Evolutionary conservation across 1,140 invertebrate genomes (phyloP), one percentile per base, ranked within the genome.

Genomic region (Drosophila equinoxialis): DNA sequence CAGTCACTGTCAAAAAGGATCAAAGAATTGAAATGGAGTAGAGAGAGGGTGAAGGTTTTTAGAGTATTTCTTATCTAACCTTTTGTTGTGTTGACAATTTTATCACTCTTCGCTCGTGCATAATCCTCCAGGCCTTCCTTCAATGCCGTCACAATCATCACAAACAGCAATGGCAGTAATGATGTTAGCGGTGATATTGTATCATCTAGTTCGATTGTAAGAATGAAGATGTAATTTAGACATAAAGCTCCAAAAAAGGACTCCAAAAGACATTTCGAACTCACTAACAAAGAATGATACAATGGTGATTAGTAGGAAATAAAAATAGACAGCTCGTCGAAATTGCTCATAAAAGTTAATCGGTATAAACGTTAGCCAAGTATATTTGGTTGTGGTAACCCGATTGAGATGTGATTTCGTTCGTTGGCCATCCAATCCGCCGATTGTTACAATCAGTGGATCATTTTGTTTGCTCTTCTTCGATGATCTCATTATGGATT

Each of bases 331-430:
- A 13, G 97, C 92, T 62, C 97, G 93, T 2, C 96, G 93, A 85
- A 98, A 97, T 92, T 98, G 97, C 78, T 97, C 96, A 77, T 95
- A 95, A 20, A 98, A 91, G 92, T 97, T 97, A 90, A 96, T 95
- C 8, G 96, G 96, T 20, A 97, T 58, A 83, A 97, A 97, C 77
- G 94, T 96, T 87, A 95, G 94, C 70, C 95, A 41, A 3, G 95
- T 96, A 84, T 98, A 98, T 93, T 95, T 95, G 30, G 94, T 94
- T 0, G 95, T 94, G 45, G 93, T 93, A 58, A 95, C 94, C 20
- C 93, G 93, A 84, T 96, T 96, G 0, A 78, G 66, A 54, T 39
- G 63, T 20, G 61, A 51, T 5, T 17, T 4, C 1, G 59, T 45
- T 66, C 68, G 1, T 17, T 6, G 37, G 6, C 42, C 35, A 1